These are phyloP conservation scores for Synanthedon andrenaeformis DNA, from an alignment of 2,888 invertebrate species.

Conservation along the genomic window DNA sequence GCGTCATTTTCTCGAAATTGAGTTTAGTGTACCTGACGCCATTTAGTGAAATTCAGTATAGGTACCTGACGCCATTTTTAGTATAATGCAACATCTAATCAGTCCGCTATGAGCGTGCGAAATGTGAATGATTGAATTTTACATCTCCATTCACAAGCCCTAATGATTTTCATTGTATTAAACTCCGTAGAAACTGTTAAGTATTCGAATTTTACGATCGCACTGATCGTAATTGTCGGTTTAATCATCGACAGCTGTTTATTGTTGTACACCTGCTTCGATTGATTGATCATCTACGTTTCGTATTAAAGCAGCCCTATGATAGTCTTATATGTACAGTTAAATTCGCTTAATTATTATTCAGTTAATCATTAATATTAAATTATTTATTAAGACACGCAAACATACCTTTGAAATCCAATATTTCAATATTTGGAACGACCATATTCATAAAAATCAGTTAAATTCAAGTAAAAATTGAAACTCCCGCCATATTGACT, in stretches of 20 bases:
- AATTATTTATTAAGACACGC: neutral
- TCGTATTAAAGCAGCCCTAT: constrained; percentile 11
- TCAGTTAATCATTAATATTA: neutral
- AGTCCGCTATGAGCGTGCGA: constrained; percentile 16
- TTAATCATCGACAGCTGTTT: constrained; percentile 26
- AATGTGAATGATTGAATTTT: constrained; percentile 11
- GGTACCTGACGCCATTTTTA: too few species aligned
- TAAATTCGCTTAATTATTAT: neutral
- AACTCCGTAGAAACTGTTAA: constrained; percentile 7
- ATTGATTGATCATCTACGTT: constrained; percentile 20
- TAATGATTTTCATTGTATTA: constrained; percentile 9
- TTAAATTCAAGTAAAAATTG: too few species aligned
- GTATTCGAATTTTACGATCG: constrained; percentile 29
- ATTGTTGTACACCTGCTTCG: constrained; percentile 30
- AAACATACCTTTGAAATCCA: neutral
- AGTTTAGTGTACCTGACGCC: too few species aligned
- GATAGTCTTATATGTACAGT: neutral
- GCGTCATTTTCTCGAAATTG: too few species aligned
- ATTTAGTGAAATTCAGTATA: too few species aligned
- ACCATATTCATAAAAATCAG: too few species aligned
- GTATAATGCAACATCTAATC: neutral
- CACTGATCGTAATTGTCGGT: constrained; percentile 24
- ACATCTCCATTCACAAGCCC: neutral
- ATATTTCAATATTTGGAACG: neutral
- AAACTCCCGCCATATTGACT: too few species aligned